phyloP scores from a whole-genome alignment of 2,113 vertebrate genomes.

The Neolamprologus hecqui region DNA sequence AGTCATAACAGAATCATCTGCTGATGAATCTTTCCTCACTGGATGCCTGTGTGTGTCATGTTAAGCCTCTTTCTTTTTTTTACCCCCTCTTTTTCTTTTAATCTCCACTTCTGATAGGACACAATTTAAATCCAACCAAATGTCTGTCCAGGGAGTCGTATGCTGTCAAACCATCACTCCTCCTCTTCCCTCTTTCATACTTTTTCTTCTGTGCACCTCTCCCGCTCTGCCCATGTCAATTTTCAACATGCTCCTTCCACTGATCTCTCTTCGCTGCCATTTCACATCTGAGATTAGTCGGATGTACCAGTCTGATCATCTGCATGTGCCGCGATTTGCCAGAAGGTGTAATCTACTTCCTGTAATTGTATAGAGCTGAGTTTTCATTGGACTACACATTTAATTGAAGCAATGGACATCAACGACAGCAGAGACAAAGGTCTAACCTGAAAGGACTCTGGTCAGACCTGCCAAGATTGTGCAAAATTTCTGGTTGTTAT shows the following conservation, averaged over 20 bases:
- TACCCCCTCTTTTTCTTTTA: not conserved
- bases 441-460: not conserved
- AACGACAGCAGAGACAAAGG: not conserved
- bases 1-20: not conserved
- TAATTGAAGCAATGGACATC: not conserved
- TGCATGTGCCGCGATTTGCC: not conserved
- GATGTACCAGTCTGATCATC: not conserved
- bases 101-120: constrained; percentile 41
- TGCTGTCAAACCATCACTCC: constrained; percentile 14
- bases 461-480: not conserved
- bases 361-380: not conserved
- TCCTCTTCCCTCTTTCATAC: not conserved
- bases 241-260: not conserved
- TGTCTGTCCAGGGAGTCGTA: constrained; percentile 8
- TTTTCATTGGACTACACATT: not conserved
- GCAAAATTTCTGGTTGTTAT: not conserved
- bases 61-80: not conserved
- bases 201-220: not conserved
- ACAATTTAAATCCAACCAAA: constrained; percentile 17
- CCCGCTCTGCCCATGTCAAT: not conserved
- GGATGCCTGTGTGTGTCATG: not conserved
- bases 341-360: not conserved
- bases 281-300: not conserved
- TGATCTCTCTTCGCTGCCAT: not conserved
- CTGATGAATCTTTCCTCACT: not conserved